phyloP scores from a whole-genome alignment of 2,113 vertebrate species.

The Lepus timidus region DNA sequence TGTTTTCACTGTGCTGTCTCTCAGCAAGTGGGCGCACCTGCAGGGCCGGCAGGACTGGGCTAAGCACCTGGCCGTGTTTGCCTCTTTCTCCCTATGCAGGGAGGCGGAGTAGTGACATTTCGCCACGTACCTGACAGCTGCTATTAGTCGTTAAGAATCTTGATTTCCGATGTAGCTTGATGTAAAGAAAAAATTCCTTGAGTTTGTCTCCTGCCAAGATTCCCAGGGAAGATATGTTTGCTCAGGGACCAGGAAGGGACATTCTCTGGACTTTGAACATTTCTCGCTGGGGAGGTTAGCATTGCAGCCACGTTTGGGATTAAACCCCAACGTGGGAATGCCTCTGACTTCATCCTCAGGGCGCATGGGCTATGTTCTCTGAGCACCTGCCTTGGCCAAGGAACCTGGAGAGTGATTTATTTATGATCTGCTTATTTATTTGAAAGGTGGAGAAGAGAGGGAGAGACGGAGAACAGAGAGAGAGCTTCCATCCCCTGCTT shows the following conservation, averaged over 20 bases:
- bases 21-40: not conserved
- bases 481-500: too few relatives aligned
- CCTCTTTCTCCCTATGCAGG: not conserved
- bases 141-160: conserved; percentile 58
- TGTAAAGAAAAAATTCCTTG: not conserved
- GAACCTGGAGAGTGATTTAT: not conserved
- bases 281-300: not conserved
- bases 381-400: not conserved
- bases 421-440: not conserved
- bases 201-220: not conserved
- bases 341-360: not conserved
- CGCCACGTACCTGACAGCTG: conserved; percentile 36
- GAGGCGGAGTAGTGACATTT: conserved; percentile 35
- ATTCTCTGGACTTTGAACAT: not conserved
- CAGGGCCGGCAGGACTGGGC: not conserved
- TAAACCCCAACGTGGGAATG: not conserved
- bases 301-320: not conserved
- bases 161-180: conserved; percentile 50
- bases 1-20: not conserved
- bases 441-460: too few relatives aligned
- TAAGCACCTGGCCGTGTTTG: not conserved
- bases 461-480: too few relatives aligned
- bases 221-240: not conserved
- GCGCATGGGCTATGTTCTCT: not conserved
- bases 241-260: not conserved